Base-by-base conservation (phyloP, 37 sponge, comb jelly and placozoan genomes). In the Oscarella lobularis region DNA sequence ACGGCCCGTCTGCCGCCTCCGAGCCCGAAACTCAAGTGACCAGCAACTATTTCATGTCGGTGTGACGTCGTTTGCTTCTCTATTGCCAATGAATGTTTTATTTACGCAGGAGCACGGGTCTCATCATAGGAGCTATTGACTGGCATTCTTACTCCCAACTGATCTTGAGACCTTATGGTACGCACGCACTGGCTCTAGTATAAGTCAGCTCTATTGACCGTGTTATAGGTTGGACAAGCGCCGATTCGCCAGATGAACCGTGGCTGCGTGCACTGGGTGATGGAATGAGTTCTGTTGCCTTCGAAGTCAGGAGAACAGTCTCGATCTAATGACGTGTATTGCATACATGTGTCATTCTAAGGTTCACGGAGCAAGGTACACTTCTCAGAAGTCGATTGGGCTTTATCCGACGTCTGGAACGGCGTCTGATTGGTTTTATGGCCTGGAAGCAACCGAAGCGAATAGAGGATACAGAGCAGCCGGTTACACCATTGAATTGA, bases 121-220 rank as follows among this genome's bases (percentile, higher is more conserved):
- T 48, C 5, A 81, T 88, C 75, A 74, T 88, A 68, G 89, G 79
- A 27, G 89, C 82, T 27, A 88, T 88, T 68, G 89, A 88, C 77
- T 88, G 82, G 81, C 89, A 88, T 72, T 84, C 89, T 34, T 88
- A 78, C 82, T 75, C 82, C 14, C 89, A 88, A 67, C 82, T 88
- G 31, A 88, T 88, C 37, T 65, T 88, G 72, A 66, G 89, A 9
- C 85, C 89, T n/a, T 88, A 75, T 39, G 87, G 87, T 79, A 29
- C 20, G 60, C 20, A n/a, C n/a, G n/a, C n/a, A n/a, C n/a, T n/a
- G n/a, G n/a, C n/a, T n/a, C n/a, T n/a, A n/a, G n/a, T n/a, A n/a
- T n/a, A n/a, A n/a, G n/a, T n/a, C n/a, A n/a, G n/a, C n/a, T n/a
- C n/a, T n/a, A 67, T 3, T 39, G n/a, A 20, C 29, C 3, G 66